Percentiles rank a stretch among this genome's conserved stretches.
Evolutionary conservation across 2,797 vertebrate genomes (phyloP).

Genomic region (Dipus sagitta): DNA sequence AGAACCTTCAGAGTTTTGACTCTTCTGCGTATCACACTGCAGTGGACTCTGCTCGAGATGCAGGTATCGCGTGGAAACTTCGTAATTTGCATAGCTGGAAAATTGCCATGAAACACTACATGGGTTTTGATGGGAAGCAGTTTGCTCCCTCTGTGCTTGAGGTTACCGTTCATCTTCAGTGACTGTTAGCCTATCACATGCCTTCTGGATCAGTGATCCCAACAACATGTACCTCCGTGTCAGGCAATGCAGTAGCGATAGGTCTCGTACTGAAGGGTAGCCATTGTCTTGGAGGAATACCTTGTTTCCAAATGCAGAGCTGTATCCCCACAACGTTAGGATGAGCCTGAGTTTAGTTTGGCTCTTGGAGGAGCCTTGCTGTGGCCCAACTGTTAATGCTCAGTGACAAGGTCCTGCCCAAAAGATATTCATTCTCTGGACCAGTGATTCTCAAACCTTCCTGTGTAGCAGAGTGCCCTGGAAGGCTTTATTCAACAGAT

Average conservation of each 20-base stretch:
- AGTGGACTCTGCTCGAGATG: constrained; percentile 92
- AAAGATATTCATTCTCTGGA: neutral
- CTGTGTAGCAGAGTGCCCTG: neutral
- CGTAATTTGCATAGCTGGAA: accelerated
- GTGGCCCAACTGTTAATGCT: neutral
- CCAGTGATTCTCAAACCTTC: neutral
- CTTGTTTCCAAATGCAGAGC: neutral
- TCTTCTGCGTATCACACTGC: constrained; percentile 91
- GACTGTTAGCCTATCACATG: constrained; percentile 11
- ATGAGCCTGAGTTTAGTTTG: neutral
- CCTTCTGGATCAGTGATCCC: neutral
- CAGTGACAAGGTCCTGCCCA: neutral
- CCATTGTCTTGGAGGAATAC: neutral
- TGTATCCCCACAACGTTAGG: neutral
- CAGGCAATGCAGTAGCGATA: neutral
- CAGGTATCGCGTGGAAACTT: constrained; percentile 89
- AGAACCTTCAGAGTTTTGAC: constrained; percentile 92
- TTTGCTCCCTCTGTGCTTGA: neutral
- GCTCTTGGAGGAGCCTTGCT: neutral
- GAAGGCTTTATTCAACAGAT: neutral
- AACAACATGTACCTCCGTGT: constrained; percentile 5
- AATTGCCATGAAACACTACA: neutral
- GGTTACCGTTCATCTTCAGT: constrained; percentile 19
- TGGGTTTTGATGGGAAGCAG: neutral
- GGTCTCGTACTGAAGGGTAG: constrained; percentile 29